Percentiles rank a stretch among this genome's conserved stretches.
Conservation (phyloP, 2,888 invertebrate genomes). For the Arge pagana region DNA sequence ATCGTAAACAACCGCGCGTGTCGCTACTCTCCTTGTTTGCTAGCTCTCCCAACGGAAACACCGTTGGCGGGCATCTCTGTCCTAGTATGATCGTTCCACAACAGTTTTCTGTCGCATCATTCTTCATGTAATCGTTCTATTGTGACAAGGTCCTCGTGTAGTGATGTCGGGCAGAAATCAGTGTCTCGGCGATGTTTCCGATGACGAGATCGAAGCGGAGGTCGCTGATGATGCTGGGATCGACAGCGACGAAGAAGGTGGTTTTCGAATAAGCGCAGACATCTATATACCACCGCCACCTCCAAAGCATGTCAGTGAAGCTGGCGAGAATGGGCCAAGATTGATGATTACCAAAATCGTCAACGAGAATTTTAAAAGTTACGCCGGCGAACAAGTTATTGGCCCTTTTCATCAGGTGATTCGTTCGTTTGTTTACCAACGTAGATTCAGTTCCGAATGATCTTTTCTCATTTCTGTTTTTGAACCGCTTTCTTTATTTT, state of each 20-base stretch:
- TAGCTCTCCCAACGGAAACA: too few relatives aligned
- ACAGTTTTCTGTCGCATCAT: constrained; percentile 5
- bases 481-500: constrained; percentile 41
- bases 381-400: constrained; percentile 79
- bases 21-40: too few relatives aligned
- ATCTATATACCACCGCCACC: constrained; percentile 84
- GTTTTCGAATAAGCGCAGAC: constrained; percentile 71
- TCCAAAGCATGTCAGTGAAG: constrained; percentile 68
- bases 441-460: neutral
- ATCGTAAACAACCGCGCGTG: too few relatives aligned
- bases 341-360: constrained; percentile 89
- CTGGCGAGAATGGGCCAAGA: constrained; percentile 78
- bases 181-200: constrained; percentile 20
- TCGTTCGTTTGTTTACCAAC: constrained; percentile 6
- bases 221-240: constrained; percentile 1
- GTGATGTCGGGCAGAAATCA: constrained; percentile 27
- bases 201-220: constrained; percentile 29
- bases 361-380: constrained; percentile 96
- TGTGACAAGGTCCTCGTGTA: neutral
- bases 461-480: constrained; percentile 6
- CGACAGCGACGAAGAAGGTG: constrained; percentile 69
- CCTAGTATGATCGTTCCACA: constrained; percentile 15
- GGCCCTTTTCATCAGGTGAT: constrained; percentile 96
- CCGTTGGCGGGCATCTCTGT: constrained; percentile 14
- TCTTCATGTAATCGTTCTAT: too few relatives aligned